Conservation (phyloP, 2,797 vertebrate species). For the Silurus aristotelis region DNA sequence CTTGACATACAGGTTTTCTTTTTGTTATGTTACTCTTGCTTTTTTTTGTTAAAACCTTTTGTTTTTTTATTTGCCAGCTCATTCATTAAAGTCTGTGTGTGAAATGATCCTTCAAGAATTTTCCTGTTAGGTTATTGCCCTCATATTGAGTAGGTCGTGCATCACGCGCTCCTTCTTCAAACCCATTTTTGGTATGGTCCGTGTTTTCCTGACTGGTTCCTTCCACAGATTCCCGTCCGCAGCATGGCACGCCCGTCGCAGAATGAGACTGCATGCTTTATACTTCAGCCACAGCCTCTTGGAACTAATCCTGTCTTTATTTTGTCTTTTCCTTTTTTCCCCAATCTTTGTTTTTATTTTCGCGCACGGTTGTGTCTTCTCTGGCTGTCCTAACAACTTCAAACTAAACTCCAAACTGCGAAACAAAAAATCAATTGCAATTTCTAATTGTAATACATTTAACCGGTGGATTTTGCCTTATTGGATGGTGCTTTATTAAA, state of each 20-base stretch:
- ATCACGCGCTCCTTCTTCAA: constrained; percentile 43
- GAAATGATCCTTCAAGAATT: constrained; percentile 30
- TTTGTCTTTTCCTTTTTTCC: constrained; percentile 78
- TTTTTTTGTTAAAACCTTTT: constrained; percentile 17
- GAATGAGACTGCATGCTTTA: constrained; percentile 88
- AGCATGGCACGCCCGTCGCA: constrained; percentile 84
- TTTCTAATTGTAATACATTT: constrained; percentile 39
- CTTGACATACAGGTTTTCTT: background rate
- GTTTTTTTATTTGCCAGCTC: constrained; percentile 17
- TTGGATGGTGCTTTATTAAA: constrained; percentile 62
- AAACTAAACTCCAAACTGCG: constrained; percentile 64
- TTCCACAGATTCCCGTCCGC: constrained; percentile 81
- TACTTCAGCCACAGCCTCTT: constrained; percentile 78
- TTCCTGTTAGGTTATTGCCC: constrained; percentile 35
- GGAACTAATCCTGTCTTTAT: constrained; percentile 98
- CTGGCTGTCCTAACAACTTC: constrained; percentile 79
- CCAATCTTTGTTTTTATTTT: constrained; percentile 80
- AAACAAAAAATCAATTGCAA: constrained; percentile 56
- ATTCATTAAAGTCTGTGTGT: constrained; percentile 44
- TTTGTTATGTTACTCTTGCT: background rate
- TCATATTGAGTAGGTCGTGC: constrained; percentile 42
- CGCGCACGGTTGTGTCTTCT: constrained; percentile 76
- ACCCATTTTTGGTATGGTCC: constrained; percentile 56
- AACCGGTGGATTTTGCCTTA: constrained; percentile 23
- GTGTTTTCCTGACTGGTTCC: constrained; percentile 58